phyloP scores from a whole-genome alignment of 1,140 invertebrate species.

The Pygmarrhopalites habei region DNA sequence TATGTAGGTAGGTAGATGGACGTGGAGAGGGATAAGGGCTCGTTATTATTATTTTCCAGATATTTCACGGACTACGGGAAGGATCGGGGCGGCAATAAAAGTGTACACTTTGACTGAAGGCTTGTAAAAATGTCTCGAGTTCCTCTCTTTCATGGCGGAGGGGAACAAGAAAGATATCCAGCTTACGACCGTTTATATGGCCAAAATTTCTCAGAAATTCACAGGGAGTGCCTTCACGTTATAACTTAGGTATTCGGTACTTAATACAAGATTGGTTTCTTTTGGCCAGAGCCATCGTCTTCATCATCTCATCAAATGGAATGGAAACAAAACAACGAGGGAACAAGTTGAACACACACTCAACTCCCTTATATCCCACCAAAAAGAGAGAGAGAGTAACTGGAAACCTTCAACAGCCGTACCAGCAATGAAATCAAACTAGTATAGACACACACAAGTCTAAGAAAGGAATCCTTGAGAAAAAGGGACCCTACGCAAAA shows the following conservation, averaged over 20 bases:
- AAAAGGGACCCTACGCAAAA: slow-evolving; percentile 38
- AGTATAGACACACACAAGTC: no score
- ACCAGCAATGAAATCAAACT: no score
- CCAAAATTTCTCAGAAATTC: slow-evolving; percentile 39
- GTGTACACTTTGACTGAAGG: slow-evolving; percentile 39
- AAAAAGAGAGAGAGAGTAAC: not conserved
- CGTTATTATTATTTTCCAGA: slow-evolving; percentile 33
- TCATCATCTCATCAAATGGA: slow-evolving; percentile 4
- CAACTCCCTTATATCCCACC: not conserved
- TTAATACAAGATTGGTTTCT: not conserved
- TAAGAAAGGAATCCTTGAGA: slow-evolving; percentile 8
- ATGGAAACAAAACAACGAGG: not conserved
- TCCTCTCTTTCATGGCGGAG: slow-evolving; percentile 30
- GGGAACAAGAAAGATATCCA: not conserved
- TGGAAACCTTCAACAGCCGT: not conserved
- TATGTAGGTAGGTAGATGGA: no score
- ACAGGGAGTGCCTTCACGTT: slow-evolving; percentile 32
- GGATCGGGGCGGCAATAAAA: slow-evolving; percentile 37
- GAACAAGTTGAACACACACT: not conserved
- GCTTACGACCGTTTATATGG: slow-evolving; percentile 37
- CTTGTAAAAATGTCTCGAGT: slow-evolving; percentile 39
- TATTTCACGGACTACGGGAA: slow-evolving; percentile 33
- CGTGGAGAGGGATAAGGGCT: not conserved
- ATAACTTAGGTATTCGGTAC: not conserved
- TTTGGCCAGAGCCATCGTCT: not conserved